These are phyloP conservation scores for Palythoa heliodiscus DNA, from an alignment of 92 coral and sea anemone species.

Conservation along the genomic window DNA sequence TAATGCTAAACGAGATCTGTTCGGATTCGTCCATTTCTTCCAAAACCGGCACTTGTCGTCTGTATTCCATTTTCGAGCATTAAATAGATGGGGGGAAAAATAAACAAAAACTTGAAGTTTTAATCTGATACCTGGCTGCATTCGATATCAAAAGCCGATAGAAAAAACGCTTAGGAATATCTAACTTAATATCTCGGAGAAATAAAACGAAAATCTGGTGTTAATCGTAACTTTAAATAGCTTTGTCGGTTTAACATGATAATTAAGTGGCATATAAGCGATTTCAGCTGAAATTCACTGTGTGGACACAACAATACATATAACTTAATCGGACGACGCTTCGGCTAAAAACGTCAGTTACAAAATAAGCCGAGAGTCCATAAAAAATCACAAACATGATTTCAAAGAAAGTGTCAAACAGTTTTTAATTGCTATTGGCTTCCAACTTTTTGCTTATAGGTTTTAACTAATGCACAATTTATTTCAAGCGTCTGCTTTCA, in stretches of 20 bases:
- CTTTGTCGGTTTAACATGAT: not conserved
- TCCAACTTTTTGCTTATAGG: not conserved
- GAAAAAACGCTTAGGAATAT: not conserved
- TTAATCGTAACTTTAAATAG: not conserved
- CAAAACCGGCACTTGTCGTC: no score
- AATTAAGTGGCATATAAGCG: not conserved
- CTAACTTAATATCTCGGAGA: conserved; percentile 1
- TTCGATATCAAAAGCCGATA: not conserved
- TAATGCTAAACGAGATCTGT: not conserved
- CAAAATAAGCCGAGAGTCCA: not conserved
- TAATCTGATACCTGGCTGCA: not conserved
- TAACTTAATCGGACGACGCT: not conserved
- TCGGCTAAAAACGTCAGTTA: not conserved
- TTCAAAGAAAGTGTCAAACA: not conserved
- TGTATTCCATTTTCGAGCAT: no score
- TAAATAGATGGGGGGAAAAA: not conserved
- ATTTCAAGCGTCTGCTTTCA: not conserved
- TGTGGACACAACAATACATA: not conserved
- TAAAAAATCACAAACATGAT: not conserved
- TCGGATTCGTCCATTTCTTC: no score
- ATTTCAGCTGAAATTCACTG: not conserved
- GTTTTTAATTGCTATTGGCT: not conserved
- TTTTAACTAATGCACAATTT: not conserved
- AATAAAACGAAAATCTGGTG: not conserved
- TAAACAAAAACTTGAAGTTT: not conserved